Conservation (phyloP, 2,888 invertebrate species). For the Cinara cedri region DNA sequence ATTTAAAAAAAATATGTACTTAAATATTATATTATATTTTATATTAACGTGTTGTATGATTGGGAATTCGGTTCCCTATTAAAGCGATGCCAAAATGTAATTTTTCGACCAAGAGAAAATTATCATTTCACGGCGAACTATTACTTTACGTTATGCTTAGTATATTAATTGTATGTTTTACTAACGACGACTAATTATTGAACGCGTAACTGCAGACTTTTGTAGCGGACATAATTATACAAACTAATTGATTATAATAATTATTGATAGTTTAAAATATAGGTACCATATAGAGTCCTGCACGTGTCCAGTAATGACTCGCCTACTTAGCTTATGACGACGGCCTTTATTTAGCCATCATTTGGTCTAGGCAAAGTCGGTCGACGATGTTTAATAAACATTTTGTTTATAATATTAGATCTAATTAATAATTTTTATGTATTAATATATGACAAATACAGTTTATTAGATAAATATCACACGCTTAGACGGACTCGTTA, state of each 20-base stretch:
- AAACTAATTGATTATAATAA: slow-evolving; percentile 16
- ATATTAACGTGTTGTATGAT: too few species aligned
- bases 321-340: neutral
- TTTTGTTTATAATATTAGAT: neutral
- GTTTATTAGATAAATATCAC: neutral
- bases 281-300: too few species aligned
- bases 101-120: slow-evolving; percentile 15
- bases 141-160: neutral
- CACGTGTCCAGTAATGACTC: neutral
- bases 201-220: neutral
- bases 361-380: too few species aligned
- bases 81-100: too few species aligned
- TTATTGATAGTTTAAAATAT: slow-evolving; percentile 1
- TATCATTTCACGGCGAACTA: neutral
- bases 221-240: neutral
- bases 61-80: too few species aligned
- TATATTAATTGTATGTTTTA: slow-evolving; percentile 5
- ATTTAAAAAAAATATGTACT: too few species aligned
- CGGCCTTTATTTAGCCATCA: neutral
- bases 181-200: slow-evolving; percentile 39
- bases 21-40: too few species aligned
- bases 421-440: neutral
- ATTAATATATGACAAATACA: neutral
- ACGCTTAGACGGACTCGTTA: neutral
- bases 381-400: neutral